Evolutionary conservation across 2,888 invertebrate genomes (phyloP), one percentile per base, ranked within the genome.

Genomic region (Pterobdella sp.): DNA sequence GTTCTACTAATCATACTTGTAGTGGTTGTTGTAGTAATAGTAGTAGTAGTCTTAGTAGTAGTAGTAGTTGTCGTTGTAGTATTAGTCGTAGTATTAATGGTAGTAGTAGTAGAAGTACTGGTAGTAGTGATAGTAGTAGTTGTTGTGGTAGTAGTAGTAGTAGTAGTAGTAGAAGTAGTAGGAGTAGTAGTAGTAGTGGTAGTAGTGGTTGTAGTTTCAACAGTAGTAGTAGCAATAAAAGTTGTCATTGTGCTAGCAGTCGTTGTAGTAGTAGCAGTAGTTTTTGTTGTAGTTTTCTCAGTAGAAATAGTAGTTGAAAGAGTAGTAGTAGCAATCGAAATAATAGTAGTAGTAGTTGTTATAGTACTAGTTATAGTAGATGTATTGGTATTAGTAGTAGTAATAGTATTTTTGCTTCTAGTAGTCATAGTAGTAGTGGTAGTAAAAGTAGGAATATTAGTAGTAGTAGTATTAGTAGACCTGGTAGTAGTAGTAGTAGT

Each of bases 341-440:
- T 63, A 71, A 10, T 63, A 71, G 71, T 63, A 71, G 71, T 71
- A 71, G 71, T 71, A 71, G 68, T 71, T 68, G 68, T 71, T 68
- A 14, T 71, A 71, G 71, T 71, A 71, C 67, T 71, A 71, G 71
- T 71, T 68, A 65, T 71, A 71, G 71, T 71, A 71, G 71, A 68
- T 68, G 71, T 71, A 71, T 66, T 71, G 68, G 67, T 71, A 71
- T 66, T 71, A 71, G 71, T 71, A 71, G 71, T 63, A 71, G 71
- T 71, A 71, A 65, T 63, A 71, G 71, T 63, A 71, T 66, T 71
- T 29, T 66, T 63, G 68, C 52, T 68, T 56, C 52, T 68, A 68
- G 69, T 49, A 68, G 69, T 68, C 52, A 49, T 49, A 68, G 69
- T 68, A 68, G 69, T 71, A 71, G 52, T 71, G 68, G 52, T 63